Percentiles rank a stretch among this genome's conserved stretches.
These are phyloP conservation scores for Aeoliscus strigatus DNA, from an alignment of 2,797 vertebrate genomes.

Conservation along the genomic window DNA sequence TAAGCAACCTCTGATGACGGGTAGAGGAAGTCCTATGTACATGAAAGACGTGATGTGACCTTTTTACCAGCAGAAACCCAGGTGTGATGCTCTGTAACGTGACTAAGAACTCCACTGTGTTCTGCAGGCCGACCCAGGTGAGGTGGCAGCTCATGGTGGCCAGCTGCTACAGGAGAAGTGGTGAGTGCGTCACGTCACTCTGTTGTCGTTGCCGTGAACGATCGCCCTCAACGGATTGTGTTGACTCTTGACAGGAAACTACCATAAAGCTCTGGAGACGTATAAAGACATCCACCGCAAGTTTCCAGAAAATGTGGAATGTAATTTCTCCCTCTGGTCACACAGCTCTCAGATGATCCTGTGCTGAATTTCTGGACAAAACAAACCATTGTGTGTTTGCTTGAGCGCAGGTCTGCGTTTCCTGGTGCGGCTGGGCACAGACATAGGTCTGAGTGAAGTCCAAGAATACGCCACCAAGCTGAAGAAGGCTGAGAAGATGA, in stretches of 20 bases:
- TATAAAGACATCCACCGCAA: conserved; percentile 92
- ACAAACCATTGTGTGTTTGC: conserved; percentile 1
- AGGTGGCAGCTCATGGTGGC: conserved; percentile 97
- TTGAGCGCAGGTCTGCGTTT: conserved; percentile 84
- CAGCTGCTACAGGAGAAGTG: conserved; percentile 93
- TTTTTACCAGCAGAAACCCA: conserved; percentile 43
- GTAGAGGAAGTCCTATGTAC: neutral
- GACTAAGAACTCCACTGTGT: conserved; percentile 31
- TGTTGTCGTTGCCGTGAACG: too few species aligned
- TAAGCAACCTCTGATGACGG: conserved; percentile 71
- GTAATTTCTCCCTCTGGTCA: conserved; percentile 71
- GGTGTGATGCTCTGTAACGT: conserved; percentile 73
- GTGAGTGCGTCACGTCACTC: conserved; percentile 61
- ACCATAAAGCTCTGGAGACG: conserved; percentile 91
- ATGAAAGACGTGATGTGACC: too few species aligned
- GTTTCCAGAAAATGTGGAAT: conserved; percentile 95
- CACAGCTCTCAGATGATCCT: neutral
- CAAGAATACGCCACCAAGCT: conserved; percentile 91
- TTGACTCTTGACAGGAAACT: conserved; percentile 81
- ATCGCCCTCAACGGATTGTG: neutral
- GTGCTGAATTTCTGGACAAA: neutral
- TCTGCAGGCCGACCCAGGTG: conserved; percentile 84
- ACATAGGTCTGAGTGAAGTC: conserved; percentile 92
- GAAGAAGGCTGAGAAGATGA: conserved; percentile 94
- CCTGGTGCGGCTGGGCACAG: conserved; percentile 89